phyloP scores from a whole-genome alignment of 1,140 invertebrate species.

The Ooceraea biroi region DNA sequence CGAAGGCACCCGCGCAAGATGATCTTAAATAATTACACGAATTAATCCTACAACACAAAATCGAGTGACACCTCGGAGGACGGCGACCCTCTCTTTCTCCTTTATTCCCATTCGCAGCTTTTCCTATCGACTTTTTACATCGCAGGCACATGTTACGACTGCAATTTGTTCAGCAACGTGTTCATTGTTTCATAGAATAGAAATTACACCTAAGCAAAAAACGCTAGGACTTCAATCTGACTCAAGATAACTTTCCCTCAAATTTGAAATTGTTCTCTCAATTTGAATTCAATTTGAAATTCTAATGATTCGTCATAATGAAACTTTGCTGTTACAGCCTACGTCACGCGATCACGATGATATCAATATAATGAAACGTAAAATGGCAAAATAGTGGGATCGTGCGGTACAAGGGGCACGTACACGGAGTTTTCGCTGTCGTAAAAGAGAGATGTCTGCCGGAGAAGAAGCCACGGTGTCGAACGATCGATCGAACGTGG shows the following conservation, averaged over 20 bases:
- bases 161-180: too few species aligned
- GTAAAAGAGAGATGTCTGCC: slow-evolving; percentile 6
- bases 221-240: too few species aligned
- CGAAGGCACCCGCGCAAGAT: slow-evolving; percentile 25
- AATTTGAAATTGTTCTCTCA: neutral
- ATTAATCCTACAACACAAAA: slow-evolving; percentile 48
- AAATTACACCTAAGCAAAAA: too few species aligned
- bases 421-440: neutral
- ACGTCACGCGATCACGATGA: neutral
- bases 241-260: too few species aligned
- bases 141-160: neutral
- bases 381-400: neutral
- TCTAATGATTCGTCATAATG: neutral
- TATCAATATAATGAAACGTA: neutral
- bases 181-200: too few species aligned
- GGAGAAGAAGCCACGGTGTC: slow-evolving; percentile 8
- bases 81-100: neutral
- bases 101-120: neutral
- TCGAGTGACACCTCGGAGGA: slow-evolving; percentile 13
- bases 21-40: slow-evolving; percentile 62
- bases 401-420: neutral
- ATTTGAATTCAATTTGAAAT: neutral
- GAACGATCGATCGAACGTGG: slow-evolving; percentile 44
- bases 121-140: neutral
- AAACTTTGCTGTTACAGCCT: neutral